A percentile compares a stretch with the other conserved stretches of the same genome.
Conservation (phyloP, 2,113 vertebrate species). For the Butorides virescens region DNA sequence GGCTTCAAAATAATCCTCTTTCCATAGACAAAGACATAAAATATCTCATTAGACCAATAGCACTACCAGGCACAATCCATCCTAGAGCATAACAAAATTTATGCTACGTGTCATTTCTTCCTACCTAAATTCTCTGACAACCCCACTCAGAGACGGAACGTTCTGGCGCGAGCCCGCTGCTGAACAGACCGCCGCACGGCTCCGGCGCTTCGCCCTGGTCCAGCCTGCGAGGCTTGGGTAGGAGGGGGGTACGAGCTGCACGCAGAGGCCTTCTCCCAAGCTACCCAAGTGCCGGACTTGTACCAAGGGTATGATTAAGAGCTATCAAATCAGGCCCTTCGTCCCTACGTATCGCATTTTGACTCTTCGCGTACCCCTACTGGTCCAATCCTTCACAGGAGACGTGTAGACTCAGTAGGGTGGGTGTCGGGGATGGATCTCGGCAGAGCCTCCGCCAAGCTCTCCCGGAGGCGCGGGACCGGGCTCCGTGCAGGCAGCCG, state of each 20-base stretch:
- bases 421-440: not conserved
- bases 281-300: not conserved
- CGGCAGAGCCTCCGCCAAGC: not conserved
- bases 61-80: constrained; percentile 25
- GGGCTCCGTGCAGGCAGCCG: rapidly evolving
- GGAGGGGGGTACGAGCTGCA: not conserved
- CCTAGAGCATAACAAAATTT: not conserved
- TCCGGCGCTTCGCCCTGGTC: not conserved
- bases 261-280: not conserved
- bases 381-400: rapidly evolving
- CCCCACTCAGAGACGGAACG: not conserved
- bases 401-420: not conserved
- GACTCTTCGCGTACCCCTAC: too few relatives aligned
- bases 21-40: constrained; percentile 16
- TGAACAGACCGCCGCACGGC: rapidly evolving
- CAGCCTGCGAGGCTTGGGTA: not conserved
- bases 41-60: constrained; percentile 41
- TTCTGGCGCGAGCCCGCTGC: not conserved
- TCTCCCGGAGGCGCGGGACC: rapidly evolving
- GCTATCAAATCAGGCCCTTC: too few relatives aligned
- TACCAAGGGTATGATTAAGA: not conserved
- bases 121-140: not conserved
- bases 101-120: not conserved
- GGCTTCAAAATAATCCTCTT: constrained; percentile 26
- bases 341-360: not conserved